phyloP scores from a whole-genome alignment of 2,797 vertebrate genomes.

The Lutjanus campechanus region DNA sequence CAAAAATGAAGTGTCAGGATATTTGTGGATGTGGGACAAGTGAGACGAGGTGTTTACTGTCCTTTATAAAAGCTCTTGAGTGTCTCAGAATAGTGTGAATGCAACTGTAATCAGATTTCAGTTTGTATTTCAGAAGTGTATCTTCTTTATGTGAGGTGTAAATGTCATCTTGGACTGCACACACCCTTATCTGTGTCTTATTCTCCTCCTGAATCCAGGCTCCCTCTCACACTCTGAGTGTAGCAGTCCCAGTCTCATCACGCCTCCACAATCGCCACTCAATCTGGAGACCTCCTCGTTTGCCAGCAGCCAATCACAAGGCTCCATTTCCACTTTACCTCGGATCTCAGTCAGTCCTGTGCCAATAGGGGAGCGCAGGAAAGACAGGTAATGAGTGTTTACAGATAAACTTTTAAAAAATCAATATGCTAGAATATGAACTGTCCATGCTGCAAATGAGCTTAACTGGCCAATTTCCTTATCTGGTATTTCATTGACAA shows the following conservation, averaged over 20 bases:
- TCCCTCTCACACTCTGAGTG: constrained; percentile 95
- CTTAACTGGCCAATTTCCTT: neutral
- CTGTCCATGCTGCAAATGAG: neutral
- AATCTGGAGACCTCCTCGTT: constrained; percentile 94
- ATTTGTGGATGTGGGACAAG: neutral
- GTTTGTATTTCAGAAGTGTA: neutral
- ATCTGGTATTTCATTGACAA: neutral
- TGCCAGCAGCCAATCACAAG: constrained; percentile 93
- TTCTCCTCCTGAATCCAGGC: constrained; percentile 79
- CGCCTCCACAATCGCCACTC: constrained; percentile 94
- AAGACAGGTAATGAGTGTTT: constrained; percentile 90
- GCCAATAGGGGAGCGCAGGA: constrained; percentile 91
- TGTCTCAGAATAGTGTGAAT: neutral
- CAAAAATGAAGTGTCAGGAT: constrained; percentile 3
- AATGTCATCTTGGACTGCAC: neutral
- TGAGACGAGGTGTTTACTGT: neutral
- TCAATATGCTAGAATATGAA: neutral
- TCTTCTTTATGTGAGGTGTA: neutral
- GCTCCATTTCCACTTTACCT: constrained; percentile 93
- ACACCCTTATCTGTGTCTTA: neutral
- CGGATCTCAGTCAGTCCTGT: constrained; percentile 93
- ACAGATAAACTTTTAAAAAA: neutral
- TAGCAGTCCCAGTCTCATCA: constrained; percentile 94
- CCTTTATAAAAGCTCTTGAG: neutral
- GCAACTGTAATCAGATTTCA: neutral